Evolutionary conservation across 2,113 vertebrate genomes (phyloP).

Genomic region (Gorsachius goisagi): DNA sequence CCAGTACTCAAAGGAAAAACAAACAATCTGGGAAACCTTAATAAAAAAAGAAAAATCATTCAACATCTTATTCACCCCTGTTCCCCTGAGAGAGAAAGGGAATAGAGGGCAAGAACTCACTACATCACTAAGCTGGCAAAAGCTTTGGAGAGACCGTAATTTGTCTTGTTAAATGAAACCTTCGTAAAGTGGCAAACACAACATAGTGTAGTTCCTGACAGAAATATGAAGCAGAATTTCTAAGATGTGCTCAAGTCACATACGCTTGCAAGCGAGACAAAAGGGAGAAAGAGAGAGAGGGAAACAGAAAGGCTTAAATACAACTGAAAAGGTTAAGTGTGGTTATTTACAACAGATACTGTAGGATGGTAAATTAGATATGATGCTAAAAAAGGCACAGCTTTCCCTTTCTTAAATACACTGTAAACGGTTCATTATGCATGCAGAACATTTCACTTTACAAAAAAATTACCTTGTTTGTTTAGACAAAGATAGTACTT

Average conservation of each 20-base stretch:
- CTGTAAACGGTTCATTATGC: slow-evolving; percentile 99
- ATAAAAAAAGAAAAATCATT: slow-evolving; percentile 17
- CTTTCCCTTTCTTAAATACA: slow-evolving; percentile 99
- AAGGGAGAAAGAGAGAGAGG: slow-evolving; percentile 67
- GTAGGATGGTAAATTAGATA: slow-evolving; percentile 95
- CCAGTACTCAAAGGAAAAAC: slow-evolving; percentile 24
- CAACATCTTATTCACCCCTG: not conserved
- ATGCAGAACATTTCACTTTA: slow-evolving; percentile 99
- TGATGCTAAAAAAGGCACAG: slow-evolving; percentile 99
- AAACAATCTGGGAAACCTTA: slow-evolving; percentile 20
- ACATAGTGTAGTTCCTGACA: not conserved
- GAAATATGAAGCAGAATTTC: slow-evolving; percentile 44
- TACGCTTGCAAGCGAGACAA: slow-evolving; percentile 59
- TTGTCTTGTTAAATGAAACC: slow-evolving; percentile 58
- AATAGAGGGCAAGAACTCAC: not conserved
- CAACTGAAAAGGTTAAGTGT: slow-evolving; percentile 84
- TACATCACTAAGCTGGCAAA: not conserved
- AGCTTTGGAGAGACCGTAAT: slow-evolving; percentile 1
- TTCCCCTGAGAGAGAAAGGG: slow-evolving; percentile 8
- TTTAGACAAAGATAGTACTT: slow-evolving; percentile 99
- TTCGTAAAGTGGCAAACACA: slow-evolving; percentile 33
- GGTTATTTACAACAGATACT: slow-evolving; percentile 98
- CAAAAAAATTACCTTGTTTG: slow-evolving; percentile 93
- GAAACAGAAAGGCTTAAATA: slow-evolving; percentile 86
- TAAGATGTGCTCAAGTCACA: slow-evolving; percentile 52